phyloP scores from a whole-genome alignment of 2,888 invertebrate genomes.

The Orthosia gracilis region DNA sequence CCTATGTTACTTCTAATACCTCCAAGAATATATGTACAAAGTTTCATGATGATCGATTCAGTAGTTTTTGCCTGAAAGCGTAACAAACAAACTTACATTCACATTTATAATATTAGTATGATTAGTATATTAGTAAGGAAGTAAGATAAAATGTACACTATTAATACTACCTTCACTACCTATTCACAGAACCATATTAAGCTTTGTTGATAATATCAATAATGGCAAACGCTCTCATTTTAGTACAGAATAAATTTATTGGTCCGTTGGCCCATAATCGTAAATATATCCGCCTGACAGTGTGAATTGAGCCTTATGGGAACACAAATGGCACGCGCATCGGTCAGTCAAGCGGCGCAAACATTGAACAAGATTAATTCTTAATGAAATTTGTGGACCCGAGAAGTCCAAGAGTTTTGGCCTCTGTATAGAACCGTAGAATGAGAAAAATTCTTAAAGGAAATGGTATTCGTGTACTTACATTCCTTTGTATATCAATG shows the following conservation, averaged over 20 bases:
- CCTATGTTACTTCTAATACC: too few relatives aligned
- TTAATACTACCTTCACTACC: background rate
- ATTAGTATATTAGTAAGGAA: too few relatives aligned
- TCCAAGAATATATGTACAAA: too few relatives aligned
- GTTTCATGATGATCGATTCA: too few relatives aligned
- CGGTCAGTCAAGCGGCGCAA: conserved; percentile 8
- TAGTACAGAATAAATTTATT: conserved; percentile 38
- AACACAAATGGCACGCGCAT: conserved; percentile 18
- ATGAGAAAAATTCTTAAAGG: too few relatives aligned
- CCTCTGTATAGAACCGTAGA: background rate
- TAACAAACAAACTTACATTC: too few relatives aligned
- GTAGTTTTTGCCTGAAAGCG: too few relatives aligned
- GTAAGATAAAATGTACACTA: too few relatives aligned
- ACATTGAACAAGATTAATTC: conserved; percentile 41
- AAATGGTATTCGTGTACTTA: background rate
- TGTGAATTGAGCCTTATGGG: conserved; percentile 26
- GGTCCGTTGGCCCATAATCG: conserved; percentile 17
- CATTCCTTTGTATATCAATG: background rate
- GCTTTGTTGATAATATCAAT: conserved; percentile 12
- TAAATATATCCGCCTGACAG: conserved; percentile 11
- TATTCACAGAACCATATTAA: background rate
- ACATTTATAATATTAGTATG: too few relatives aligned
- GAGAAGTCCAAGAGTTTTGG: background rate
- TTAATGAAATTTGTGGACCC: conserved; percentile 31
- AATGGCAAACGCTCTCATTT: background rate